phyloP scores from a whole-genome alignment of 2,113 vertebrate species.

The Brienomyrus longianalis region DNA sequence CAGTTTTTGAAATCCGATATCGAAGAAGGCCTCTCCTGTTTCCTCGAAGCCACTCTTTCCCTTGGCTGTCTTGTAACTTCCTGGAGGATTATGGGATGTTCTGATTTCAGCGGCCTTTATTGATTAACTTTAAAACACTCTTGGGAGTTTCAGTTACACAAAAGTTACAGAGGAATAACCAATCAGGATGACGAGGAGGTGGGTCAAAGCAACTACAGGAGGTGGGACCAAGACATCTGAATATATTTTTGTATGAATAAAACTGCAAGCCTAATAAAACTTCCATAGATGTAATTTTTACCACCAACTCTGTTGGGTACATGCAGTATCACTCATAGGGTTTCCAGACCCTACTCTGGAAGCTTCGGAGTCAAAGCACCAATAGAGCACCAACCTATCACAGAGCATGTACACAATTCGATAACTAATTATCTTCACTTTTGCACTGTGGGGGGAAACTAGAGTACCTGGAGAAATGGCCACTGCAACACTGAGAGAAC shows the following conservation, averaged over 20 bases:
- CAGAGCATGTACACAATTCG: no score
- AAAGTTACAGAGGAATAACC: not conserved
- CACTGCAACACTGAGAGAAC: no score
- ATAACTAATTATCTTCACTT: no score
- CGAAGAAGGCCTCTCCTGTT: not conserved
- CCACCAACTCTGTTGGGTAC: not conserved
- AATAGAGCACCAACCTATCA: no score
- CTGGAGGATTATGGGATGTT: not conserved
- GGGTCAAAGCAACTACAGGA: not conserved
- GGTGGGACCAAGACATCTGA: no score
- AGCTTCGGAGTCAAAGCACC: no score
- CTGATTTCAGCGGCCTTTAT: conserved; percentile 10
- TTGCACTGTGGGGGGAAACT: no score
- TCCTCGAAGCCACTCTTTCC: not conserved
- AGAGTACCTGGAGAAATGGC: no score
- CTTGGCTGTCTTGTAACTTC: not conserved
- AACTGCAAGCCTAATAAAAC: conserved; percentile 17
- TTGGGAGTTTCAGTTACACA: not conserved
- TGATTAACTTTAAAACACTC: conserved; percentile 20
- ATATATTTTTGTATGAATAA: not conserved
- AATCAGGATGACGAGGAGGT: not conserved
- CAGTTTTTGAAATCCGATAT: not conserved
- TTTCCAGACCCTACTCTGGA: no score
- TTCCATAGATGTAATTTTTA: not conserved
- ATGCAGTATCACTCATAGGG: not conserved